Conservation (phyloP, 2,113 vertebrate species). For the Pangasianodon hypophthalmus region DNA sequence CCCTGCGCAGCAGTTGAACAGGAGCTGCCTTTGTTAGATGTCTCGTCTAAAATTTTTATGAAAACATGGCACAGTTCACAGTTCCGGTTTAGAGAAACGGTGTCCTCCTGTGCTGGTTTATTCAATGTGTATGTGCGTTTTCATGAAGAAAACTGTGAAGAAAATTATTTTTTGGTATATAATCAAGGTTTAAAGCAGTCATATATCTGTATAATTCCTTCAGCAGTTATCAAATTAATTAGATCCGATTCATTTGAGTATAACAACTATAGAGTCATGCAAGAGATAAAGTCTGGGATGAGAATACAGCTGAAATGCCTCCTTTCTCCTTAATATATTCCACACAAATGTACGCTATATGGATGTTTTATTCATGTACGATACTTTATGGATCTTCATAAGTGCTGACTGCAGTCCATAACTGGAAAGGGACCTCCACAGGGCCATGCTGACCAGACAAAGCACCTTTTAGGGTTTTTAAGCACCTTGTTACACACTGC, state of each 20-base stretch:
- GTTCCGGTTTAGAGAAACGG: background rate
- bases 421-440: background rate
- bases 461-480: background rate
- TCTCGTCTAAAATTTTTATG: conserved; percentile 42
- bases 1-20: conserved; percentile 69
- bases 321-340: background rate
- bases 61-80: conserved; percentile 40
- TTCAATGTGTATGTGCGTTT: background rate
- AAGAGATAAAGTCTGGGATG: background rate
- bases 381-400: background rate
- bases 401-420: background rate
- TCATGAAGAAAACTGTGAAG: background rate
- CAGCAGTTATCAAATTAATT: background rate
- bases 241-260: background rate
- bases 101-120: background rate
- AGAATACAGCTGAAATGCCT: background rate
- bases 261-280: background rate
- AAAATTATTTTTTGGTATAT: background rate
- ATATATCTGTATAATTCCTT: background rate
- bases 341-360: background rate
- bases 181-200: background rate
- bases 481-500: background rate
- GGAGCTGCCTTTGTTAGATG: conserved; percentile 61
- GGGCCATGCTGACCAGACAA: background rate
- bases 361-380: background rate